Percentiles rank a stretch among this genome's conserved stretches.
Evolutionary conservation across 2,113 vertebrate genomes (phyloP).

Genomic region (Charadrius vociferus): DNA sequence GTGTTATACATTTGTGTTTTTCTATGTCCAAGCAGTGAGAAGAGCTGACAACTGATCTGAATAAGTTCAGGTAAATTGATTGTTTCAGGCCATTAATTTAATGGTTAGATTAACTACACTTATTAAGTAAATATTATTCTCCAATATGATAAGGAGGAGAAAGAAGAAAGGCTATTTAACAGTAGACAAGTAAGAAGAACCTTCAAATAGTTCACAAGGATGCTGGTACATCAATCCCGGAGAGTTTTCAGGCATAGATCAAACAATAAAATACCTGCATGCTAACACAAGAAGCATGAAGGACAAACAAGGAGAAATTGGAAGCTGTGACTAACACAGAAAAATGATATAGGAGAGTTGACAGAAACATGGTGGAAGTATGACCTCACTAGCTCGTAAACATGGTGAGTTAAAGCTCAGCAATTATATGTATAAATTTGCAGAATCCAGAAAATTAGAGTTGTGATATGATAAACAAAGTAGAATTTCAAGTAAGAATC

Average conservation of each 20-base stretch:
- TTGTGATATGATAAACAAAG: background rate
- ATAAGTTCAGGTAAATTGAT: background rate
- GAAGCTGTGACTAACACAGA: constrained; percentile 10
- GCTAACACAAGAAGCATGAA: constrained; percentile 23
- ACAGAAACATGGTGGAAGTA: background rate
- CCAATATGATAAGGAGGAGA: background rate
- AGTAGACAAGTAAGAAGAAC: background rate
- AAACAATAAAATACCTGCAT: constrained; percentile 35
- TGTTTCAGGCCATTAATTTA: background rate
- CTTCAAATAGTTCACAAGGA: background rate
- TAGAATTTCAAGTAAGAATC: background rate
- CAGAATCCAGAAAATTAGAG: background rate
- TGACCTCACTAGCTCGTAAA: background rate
- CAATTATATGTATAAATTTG: background rate
- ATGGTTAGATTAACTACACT: background rate
- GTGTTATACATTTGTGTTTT: accelerated
- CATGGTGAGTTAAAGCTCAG: background rate
- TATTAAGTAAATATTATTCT: background rate
- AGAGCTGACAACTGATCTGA: background rate
- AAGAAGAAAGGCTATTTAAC: background rate
- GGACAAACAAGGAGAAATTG: constrained; percentile 39
- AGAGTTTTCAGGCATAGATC: background rate
- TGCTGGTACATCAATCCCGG: background rate
- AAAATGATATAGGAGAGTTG: background rate
- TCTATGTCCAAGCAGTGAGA: background rate